A percentile compares a stretch with the other conserved stretches of the same genome.
Evolutionary conservation across 2,113 vertebrate species (phyloP).

Genomic region (Mus pahari): DNA sequence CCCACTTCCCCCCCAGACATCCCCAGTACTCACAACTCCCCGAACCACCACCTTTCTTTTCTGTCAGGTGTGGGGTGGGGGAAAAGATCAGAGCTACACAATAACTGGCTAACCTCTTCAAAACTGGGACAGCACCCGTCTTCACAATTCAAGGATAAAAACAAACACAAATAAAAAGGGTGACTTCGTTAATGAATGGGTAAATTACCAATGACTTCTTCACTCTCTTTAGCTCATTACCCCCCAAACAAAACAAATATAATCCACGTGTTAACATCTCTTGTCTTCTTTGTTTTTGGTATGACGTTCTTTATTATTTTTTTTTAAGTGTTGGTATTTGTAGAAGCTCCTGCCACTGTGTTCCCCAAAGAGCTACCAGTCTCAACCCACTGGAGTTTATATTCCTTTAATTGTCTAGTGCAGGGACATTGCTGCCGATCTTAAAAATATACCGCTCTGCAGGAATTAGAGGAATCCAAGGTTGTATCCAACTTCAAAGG

Average conservation of each 20-base stretch:
- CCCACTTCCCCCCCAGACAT: conserved; percentile 64
- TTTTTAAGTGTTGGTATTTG: conserved; percentile 81
- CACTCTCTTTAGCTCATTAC: conserved; percentile 84
- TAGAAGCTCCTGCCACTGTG: conserved; percentile 83
- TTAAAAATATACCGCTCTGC: conserved; percentile 85
- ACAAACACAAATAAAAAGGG: conserved; percentile 85
- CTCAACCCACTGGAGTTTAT: conserved; percentile 88
- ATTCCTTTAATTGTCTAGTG: conserved; percentile 88
- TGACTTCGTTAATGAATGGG: conserved; percentile 86
- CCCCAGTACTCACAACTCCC: conserved; percentile 66
- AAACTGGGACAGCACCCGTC: conserved; percentile 81
- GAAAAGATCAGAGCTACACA: conserved; percentile 85
- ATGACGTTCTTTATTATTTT: conserved; percentile 81
- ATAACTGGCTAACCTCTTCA: conserved; percentile 89
- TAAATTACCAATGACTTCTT: conserved; percentile 88
- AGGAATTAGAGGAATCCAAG: conserved; percentile 88
- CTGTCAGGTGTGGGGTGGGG: conserved; percentile 79
- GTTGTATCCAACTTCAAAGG: conserved; percentile 89
- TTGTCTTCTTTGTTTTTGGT: conserved; percentile 84
- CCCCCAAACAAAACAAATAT: conserved; percentile 80
- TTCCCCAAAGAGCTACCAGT: conserved; percentile 88
- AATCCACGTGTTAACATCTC: conserved; percentile 82
- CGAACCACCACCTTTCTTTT: conserved; percentile 82
- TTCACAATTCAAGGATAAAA: conserved; percentile 82
- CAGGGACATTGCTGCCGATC: conserved; percentile 84